Evolutionary conservation across 2,797 vertebrate species (phyloP), one percentile per base, ranked within the genome.

Genomic region (Acrossocheilus fasciatus): DNA sequence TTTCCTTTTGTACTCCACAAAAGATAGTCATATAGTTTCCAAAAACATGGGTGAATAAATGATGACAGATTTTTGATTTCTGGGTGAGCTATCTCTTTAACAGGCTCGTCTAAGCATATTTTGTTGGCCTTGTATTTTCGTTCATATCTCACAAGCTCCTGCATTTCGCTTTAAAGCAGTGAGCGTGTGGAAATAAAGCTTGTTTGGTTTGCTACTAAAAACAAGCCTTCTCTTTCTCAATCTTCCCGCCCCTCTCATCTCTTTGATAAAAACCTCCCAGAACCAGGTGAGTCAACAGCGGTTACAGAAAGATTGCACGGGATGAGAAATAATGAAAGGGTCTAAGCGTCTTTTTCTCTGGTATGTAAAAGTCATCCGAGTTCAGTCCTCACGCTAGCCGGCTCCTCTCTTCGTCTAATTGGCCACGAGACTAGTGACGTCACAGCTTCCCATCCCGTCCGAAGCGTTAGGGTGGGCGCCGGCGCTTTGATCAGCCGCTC

Each of bases 391-490:
- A n/a, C 5, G 76, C 70, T 68, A 79, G 17, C 41, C 7, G 15
- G 85, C 66, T 72, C 54, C 66, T 62, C 81, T 82, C 69, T 66
- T 47, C 43, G 54, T 84, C 84, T 89, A 88, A 89, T 88, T 89
- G 86, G 82, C 74, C 69, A 23, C 18, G 7, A 43, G 62, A 85
- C 82, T 66, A 83, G 17, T 81, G 59, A 74, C 43, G 83, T 84
- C 86, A 87, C 70, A 68, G 77, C 68, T 6, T 88, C 81, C 62
- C 64, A 85, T 79, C 34, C 84, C 10, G 72, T 90, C 89, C 88
- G 57, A n/a, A 92, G 82, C 4, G 45, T 88, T 85, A 92, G 93
- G 95, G 92, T 94, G 95, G 95, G 94, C 91, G 88, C 91, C 39
- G 45, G 70, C 86, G 87, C 91, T 87, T 91, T 91, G 90, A 91